Percentiles rank a stretch among this genome's conserved stretches.
phyloP scores from a whole-genome alignment of 2,888 invertebrate species.

The Eulithis prunata region DNA sequence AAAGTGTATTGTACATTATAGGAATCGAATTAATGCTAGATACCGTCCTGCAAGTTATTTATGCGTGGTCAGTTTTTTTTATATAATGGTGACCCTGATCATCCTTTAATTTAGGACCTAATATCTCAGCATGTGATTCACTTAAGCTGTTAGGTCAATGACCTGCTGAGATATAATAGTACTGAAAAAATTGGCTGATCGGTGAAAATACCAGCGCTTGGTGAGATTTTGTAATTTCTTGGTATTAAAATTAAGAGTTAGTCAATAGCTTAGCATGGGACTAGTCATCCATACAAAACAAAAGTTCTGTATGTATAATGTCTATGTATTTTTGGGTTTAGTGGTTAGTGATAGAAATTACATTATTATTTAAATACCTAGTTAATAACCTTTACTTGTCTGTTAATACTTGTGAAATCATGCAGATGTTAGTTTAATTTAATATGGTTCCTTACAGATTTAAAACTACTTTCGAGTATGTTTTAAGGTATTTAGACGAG shows the following conservation, averaged over 20 bases:
- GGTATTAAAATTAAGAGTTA: conserved; percentile 1
- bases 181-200: neutral
- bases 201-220: conserved; percentile 6
- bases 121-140: neutral
- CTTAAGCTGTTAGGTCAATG: neutral
- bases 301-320: conserved; percentile 8
- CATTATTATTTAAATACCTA: too few relatives aligned
- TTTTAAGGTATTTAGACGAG: too few relatives aligned
- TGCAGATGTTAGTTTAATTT: too few relatives aligned
- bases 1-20: neutral
- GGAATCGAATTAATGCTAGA: neutral
- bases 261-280: conserved; percentile 32
- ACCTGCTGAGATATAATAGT: neutral
- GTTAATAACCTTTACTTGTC: too few relatives aligned
- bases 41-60: too few relatives aligned
- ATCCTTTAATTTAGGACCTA: too few relatives aligned
- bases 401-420: neutral
- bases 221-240: conserved; percentile 2
- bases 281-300: conserved; percentile 46
- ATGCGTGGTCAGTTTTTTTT: too few relatives aligned
- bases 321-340: conserved; percentile 25
- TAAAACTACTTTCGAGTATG: too few relatives aligned
- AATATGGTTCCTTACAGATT: too few relatives aligned
- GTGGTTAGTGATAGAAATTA: conserved; percentile 23
- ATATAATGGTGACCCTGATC: too few relatives aligned